Base-by-base conservation (phyloP, 2,113 vertebrate species). In the Patagioenas fasciata region DNA sequence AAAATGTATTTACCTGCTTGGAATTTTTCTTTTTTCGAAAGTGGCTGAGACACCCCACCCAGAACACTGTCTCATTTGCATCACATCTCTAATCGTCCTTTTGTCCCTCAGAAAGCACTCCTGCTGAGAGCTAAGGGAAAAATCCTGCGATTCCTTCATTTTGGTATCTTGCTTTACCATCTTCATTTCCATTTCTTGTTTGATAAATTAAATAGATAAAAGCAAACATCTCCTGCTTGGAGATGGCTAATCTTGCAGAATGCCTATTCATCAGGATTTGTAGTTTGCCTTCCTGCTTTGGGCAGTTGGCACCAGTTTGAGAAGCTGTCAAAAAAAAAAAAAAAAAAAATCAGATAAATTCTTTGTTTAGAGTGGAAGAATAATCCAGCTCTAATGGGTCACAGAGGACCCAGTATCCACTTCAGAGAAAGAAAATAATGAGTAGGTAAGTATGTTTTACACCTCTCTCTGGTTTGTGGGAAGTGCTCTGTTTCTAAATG, bases 141-240 rank as follows among this genome's bases (percentile, higher is more conserved):
- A 94, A 95, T 87, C 70, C 36, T 87, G 32, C 16, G 0, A 75
- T 93, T 95, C 66, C 66, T 89, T 95, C 93, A 72, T 89, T 92
- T 93, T 93, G 78, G 61, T 96, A 94, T 95, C 95, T 94, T 73
- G 66, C 89, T 93, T 91, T 95, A 67, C 85, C 44, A 95, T 95
- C 95, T 96, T 95, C 53, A 93, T 96, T 96, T 96, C 83, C 88
- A 84, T 96, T 90, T 95, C 89, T 95, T 88, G 50, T 80, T 95
- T 94, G 92, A 94, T 97, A 95, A 96, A 95, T 93, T 95, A 96
- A 95, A 92, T 92, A 95, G 95, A 94, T 96, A 96, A 95, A 94
- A 89, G 82, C 0, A 1, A 96, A 78, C 75, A 75, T 94, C 90
- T 94, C 50, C 57, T 95, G 73, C 88, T 88, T 91, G 66, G 91